These are phyloP conservation scores for Drosophila nasuta DNA, from an alignment of 1,140 invertebrate genomes.

Conservation along the genomic window DNA sequence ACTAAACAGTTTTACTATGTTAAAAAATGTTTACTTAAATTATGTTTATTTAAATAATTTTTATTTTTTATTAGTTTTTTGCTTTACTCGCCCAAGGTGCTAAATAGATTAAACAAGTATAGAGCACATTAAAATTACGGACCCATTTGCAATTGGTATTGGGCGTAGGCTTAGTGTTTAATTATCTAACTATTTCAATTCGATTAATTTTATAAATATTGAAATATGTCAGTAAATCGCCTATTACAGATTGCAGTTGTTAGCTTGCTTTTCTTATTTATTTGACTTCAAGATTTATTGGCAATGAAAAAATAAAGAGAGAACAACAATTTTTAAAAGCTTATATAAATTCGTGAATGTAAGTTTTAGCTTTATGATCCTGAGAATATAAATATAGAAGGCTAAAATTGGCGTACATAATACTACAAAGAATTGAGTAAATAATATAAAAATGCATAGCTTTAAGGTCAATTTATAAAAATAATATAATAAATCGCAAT, in stretches of 20 bases:
- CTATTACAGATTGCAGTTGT: constrained; percentile 15
- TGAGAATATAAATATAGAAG: constrained; percentile 27
- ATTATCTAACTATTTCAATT: neutral
- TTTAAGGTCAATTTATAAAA: constrained; percentile 64
- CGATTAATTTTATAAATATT: constrained; percentile 50
- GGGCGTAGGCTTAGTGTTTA: neutral
- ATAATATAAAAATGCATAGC: constrained; percentile 57
- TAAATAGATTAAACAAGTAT: constrained; percentile 51
- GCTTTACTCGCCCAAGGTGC: constrained; percentile 56
- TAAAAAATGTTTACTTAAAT: constrained; percentile 26
- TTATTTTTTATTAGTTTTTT: neutral
- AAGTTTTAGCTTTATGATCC: constrained; percentile 39
- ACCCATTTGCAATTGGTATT: constrained; percentile 12
- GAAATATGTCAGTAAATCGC: constrained; percentile 45
- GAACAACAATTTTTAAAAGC: constrained; percentile 17
- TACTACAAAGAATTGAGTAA: constrained; percentile 26
- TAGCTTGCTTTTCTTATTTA: neutral
- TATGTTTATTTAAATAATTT: constrained; percentile 18
- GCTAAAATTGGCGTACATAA: constrained; percentile 14
- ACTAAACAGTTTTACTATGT: constrained; percentile 33
- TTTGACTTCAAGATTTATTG: constrained; percentile 11
- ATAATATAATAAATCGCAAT: constrained; percentile 8
- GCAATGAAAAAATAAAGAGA: constrained; percentile 16
- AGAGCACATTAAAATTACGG: neutral
- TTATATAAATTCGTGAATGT: constrained; percentile 7